Conservation (phyloP, 2,888 invertebrate species). For the Kryphioiulus occultus region DNA sequence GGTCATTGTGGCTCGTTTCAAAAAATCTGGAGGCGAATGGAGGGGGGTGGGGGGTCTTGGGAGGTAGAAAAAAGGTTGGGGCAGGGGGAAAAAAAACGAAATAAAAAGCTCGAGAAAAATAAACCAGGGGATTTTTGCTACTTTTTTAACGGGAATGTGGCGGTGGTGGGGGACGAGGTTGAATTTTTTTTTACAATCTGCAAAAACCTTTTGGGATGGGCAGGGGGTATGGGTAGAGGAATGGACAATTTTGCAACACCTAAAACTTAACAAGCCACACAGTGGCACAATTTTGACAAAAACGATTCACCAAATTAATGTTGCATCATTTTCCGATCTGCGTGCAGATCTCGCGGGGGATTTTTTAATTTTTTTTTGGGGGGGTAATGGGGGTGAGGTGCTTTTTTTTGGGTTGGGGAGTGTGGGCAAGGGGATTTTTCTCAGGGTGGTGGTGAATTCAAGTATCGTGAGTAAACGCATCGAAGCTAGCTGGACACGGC, state of each 20-base stretch:
- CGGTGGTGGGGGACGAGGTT: neutral
- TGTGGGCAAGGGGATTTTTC: too few species aligned
- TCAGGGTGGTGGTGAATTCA: neutral
- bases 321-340: neutral
- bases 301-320: neutral
- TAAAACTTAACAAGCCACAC: conserved; percentile 12
- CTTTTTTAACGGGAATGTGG: neutral
- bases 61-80: neutral
- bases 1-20: neutral
- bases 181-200: neutral
- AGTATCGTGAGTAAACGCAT: neutral
- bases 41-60: neutral
- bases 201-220: neutral
- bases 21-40: neutral
- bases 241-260: conserved; percentile 16
- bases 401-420: too few species aligned
- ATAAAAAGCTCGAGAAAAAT: neutral
- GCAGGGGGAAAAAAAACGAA: neutral
- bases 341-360: neutral
- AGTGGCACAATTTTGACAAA: conserved; percentile 17
- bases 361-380: neutral
- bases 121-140: neutral
- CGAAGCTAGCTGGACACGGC: neutral
- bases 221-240: neutral
- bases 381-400: neutral